Conservation (phyloP, 2,113 vertebrate species). For the Hemiscyllium ocellatum region DNA sequence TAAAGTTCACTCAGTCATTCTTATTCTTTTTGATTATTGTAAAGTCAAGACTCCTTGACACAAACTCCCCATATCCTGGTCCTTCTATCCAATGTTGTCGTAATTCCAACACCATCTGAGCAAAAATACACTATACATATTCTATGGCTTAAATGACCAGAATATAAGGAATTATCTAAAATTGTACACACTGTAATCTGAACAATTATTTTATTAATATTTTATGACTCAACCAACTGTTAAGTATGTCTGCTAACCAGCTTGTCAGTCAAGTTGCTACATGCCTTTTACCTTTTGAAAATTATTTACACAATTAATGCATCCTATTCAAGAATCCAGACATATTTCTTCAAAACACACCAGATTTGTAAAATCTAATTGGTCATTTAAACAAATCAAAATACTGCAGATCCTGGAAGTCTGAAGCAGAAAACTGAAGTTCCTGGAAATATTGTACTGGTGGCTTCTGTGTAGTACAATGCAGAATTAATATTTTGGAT, state of each 20-base stretch:
- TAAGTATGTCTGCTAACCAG: neutral
- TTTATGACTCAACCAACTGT: neutral
- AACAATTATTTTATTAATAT: too few relatives aligned
- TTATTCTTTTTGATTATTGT: neutral
- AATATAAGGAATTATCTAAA: neutral
- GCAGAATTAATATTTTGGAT: neutral
- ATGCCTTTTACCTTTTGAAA: neutral
- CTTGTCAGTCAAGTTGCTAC: neutral
- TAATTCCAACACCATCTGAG: neutral
- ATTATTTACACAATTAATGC: neutral
- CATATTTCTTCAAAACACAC: neutral
- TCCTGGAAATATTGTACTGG: neutral
- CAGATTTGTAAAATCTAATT: neutral
- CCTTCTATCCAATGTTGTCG: neutral
- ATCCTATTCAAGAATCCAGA: neutral
- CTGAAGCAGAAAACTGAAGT: neutral
- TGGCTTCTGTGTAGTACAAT: neutral
- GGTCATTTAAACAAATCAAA: neutral
- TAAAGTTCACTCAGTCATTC: neutral
- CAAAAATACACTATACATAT: neutral
- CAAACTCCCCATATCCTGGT: neutral
- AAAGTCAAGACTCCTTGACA: neutral
- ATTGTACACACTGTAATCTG: neutral
- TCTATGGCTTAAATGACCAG: neutral
- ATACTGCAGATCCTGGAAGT: neutral